Percentiles rank a stretch among this genome's conserved stretches.
These are phyloP conservation scores for Hippolais icterina DNA, from an alignment of 2,113 vertebrate species.

Conservation along the genomic window DNA sequence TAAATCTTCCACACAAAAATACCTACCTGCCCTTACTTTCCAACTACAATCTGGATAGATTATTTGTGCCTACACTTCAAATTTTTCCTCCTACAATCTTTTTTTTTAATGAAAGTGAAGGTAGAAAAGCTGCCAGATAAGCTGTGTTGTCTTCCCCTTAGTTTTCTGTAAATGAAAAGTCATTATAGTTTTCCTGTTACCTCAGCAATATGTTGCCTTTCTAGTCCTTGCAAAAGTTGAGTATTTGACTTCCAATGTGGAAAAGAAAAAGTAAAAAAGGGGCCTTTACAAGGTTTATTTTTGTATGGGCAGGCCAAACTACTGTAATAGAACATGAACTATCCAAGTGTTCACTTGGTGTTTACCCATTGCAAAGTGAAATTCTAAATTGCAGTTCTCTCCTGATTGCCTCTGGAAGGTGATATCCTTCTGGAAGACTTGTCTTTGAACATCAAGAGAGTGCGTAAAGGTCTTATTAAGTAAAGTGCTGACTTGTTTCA, in stretches of 20 bases:
- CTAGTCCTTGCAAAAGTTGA: background rate
- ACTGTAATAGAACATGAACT: background rate
- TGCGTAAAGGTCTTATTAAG: background rate
- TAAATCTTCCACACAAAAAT: background rate
- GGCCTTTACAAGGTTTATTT: background rate
- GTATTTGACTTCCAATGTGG: background rate
- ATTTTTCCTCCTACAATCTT: background rate
- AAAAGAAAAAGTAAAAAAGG: background rate
- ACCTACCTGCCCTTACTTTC: background rate
- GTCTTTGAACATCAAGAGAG: background rate
- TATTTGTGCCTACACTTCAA: slow-evolving; percentile 1
- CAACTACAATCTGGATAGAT: background rate
- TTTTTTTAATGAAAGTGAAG: background rate
- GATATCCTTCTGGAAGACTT: background rate
- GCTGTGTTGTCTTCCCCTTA: background rate
- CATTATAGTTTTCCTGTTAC: slow-evolving; percentile 17
- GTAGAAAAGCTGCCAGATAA: background rate
- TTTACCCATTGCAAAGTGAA: background rate
- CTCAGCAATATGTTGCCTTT: slow-evolving; percentile 8
- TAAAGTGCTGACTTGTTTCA: background rate
- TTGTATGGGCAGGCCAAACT: background rate
- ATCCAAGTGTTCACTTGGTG: background rate
- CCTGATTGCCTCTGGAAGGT: background rate
- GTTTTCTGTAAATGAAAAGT: background rate
- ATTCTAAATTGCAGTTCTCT: background rate